These are phyloP conservation scores for Eledona agricola DNA, from an alignment of 2,888 invertebrate genomes.

Conservation along the genomic window DNA sequence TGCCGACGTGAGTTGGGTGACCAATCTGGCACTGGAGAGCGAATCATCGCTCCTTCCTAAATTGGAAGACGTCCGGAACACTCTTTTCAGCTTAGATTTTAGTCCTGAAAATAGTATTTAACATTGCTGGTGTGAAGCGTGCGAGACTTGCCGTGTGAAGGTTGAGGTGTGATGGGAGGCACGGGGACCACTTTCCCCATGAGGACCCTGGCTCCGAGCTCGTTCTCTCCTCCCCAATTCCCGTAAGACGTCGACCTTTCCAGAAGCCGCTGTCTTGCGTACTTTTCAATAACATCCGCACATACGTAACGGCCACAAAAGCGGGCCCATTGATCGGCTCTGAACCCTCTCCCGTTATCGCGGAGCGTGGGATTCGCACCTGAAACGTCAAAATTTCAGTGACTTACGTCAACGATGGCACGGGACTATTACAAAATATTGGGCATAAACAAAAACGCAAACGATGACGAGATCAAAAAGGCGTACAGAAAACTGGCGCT, in stretches of 20 bases:
- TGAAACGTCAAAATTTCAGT: constrained; percentile 51
- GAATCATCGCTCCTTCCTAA: constrained; percentile 57
- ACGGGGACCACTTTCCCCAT: constrained; percentile 63
- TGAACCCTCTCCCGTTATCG: constrained; percentile 73
- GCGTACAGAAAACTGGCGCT: constrained; percentile 94
- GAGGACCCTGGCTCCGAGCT: constrained; percentile 65
- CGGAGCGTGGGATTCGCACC: constrained; percentile 75
- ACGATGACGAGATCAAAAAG: constrained; percentile 95
- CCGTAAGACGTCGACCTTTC: constrained; percentile 66
- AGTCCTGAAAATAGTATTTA: constrained; percentile 60
- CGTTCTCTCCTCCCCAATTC: constrained; percentile 70
- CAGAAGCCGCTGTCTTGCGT: constrained; percentile 67
- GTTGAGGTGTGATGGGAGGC: constrained; percentile 52
- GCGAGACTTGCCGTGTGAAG: constrained; percentile 52
- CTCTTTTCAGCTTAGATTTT: constrained; percentile 67
- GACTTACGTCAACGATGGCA: constrained; percentile 75
- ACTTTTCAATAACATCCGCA: constrained; percentile 76
- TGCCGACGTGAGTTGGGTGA: constrained; percentile 68
- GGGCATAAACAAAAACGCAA: constrained; percentile 82
- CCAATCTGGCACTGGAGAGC: constrained; percentile 63
- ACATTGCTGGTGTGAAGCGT: background rate
- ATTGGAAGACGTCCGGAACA: constrained; percentile 67
- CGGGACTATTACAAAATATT: constrained; percentile 97
- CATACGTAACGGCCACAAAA: constrained; percentile 76
- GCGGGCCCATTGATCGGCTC: constrained; percentile 79